These are phyloP conservation scores for Pachliopta kotzebuea DNA, from an alignment of 2,888 invertebrate genomes.

Conservation along the genomic window DNA sequence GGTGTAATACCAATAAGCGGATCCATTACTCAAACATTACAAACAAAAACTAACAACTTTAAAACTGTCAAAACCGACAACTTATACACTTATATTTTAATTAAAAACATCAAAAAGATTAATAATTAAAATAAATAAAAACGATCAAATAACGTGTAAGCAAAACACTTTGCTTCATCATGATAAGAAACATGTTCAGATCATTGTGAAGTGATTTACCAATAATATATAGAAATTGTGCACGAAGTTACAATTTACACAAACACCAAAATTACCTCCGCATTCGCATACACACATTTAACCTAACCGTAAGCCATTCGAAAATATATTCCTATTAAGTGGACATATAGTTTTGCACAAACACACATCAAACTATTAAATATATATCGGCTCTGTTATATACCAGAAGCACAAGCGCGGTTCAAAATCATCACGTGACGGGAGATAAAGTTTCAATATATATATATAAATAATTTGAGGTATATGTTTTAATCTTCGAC, in stretches of 20 bases:
- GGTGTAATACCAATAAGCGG: constrained; percentile 37
- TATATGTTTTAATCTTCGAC: too few relatives aligned
- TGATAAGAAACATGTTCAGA: neutral
- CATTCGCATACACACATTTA: constrained; percentile 51
- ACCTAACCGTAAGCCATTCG: constrained; percentile 44
- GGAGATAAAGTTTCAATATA: neutral
- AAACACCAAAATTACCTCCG: constrained; percentile 32
- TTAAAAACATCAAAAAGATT: neutral
- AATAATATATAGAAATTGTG: constrained; percentile 33
- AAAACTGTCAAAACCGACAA: constrained; percentile 7
- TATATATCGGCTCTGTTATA: constrained; percentile 9
- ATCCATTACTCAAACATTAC: constrained; percentile 32
- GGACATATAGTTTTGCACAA: constrained; percentile 28
- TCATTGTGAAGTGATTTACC: constrained; percentile 16
- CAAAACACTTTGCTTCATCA: neutral
- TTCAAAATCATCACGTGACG: constrained; percentile 17
- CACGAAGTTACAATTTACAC: constrained; percentile 30
- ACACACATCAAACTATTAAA: constrained; percentile 14
- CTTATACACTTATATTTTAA: neutral
- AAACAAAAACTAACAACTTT: constrained; percentile 18
- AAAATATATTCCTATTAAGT: constrained; percentile 67
- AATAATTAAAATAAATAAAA: constrained; percentile 7
- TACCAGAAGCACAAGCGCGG: constrained; percentile 19
- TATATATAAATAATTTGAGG: neutral
- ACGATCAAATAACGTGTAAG: constrained; percentile 4